Conservation (phyloP, 2,888 invertebrate genomes). For the Sthenelais limicola region DNA sequence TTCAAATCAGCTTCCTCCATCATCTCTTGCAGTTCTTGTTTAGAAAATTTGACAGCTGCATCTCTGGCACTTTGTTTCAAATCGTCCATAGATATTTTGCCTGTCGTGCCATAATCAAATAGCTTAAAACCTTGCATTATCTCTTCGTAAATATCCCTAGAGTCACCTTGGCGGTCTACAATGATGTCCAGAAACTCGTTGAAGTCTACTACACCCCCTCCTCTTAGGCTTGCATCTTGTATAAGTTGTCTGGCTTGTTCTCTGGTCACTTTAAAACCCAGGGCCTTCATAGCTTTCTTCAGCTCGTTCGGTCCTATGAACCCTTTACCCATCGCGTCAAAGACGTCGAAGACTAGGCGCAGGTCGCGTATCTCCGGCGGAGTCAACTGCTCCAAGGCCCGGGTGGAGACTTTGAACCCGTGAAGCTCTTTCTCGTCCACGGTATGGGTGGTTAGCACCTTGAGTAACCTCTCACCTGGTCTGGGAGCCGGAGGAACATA, state of each 20-base stretch:
- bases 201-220: constrained; percentile 62
- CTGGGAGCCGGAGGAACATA: constrained; percentile 58
- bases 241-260: constrained; percentile 65
- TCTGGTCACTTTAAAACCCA: constrained; percentile 68
- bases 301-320: constrained; percentile 63
- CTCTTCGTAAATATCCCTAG: constrained; percentile 69
- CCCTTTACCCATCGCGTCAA: constrained; percentile 69
- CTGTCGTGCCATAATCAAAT: constrained; percentile 69
- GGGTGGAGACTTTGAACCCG: constrained; percentile 66
- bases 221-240: constrained; percentile 61
- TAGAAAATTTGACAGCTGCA: constrained; percentile 64
- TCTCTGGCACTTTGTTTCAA: constrained; percentile 62
- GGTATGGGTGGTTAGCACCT: constrained; percentile 64
- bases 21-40: constrained; percentile 69
- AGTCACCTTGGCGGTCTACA: constrained; percentile 68
- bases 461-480: constrained; percentile 63
- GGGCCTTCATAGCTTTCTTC: constrained; percentile 63
- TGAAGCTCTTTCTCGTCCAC: constrained; percentile 70
- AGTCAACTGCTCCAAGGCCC: constrained; percentile 68
- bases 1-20: constrained; percentile 70
- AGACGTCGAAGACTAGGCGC: constrained; percentile 68
- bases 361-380: constrained; percentile 70
- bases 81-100: constrained; percentile 64
- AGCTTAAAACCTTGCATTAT: constrained; percentile 69
- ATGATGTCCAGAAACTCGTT: constrained; percentile 70